These are phyloP conservation scores for Vanessa cardui DNA, from an alignment of 2,888 invertebrate species.

Conservation along the genomic window DNA sequence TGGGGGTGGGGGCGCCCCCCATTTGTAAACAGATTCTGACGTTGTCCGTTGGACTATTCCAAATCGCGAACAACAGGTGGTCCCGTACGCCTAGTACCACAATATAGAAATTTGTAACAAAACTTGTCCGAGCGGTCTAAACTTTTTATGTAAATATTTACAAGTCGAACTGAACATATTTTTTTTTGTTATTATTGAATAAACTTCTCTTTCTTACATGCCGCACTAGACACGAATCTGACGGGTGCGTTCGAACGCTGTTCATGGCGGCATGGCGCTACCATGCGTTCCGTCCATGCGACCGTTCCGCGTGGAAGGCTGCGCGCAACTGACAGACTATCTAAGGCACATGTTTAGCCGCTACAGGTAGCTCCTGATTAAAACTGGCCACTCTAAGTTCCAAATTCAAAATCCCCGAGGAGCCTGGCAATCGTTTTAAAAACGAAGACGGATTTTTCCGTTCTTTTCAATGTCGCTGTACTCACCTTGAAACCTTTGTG, in stretches of 20 bases:
- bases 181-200: constrained; percentile 11
- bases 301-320: constrained; percentile 77
- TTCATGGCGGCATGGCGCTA: constrained; percentile 58
- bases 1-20: constrained; percentile 62
- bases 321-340: constrained; percentile 73
- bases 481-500: constrained; percentile 14
- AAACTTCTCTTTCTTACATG: constrained; percentile 33
- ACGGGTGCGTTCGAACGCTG: constrained; percentile 54
- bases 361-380: constrained; percentile 76
- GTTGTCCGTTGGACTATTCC: constrained; percentile 68
- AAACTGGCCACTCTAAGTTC: constrained; percentile 56
- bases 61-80: constrained; percentile 78
- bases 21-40: constrained; percentile 81
- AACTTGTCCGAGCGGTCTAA: constrained; percentile 37
- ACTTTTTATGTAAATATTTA: constrained; percentile 1
- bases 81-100: constrained; percentile 40
- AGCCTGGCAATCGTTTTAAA: constrained; percentile 28
- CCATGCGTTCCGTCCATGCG: constrained; percentile 70
- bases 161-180: constrained; percentile 8
- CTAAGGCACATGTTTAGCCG: constrained; percentile 58
- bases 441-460: constrained; percentile 29
- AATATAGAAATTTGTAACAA: constrained; percentile 45
- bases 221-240: constrained; percentile 39
- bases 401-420: constrained; percentile 49
- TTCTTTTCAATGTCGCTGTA: constrained; percentile 17